A percentile compares a stretch with the other conserved stretches of the same genome.
Conservation (phyloP, 2,888 invertebrate genomes). For the Elysia crispata region DNA sequence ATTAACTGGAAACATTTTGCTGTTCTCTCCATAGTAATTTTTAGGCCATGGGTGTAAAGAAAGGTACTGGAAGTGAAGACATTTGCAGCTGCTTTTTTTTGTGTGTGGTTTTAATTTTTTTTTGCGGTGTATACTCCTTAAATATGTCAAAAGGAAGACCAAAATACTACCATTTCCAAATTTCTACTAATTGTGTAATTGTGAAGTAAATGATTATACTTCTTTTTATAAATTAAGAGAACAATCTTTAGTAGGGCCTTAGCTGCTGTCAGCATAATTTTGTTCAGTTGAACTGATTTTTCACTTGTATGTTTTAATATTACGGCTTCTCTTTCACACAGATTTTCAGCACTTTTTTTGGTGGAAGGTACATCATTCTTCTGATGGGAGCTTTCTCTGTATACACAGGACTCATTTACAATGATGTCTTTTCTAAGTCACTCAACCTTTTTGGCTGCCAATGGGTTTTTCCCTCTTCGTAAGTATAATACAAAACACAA, state of each 20-base stretch:
- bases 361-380: conserved; percentile 97
- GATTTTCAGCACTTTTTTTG: conserved; percentile 99
- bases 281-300: neutral
- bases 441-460: conserved; percentile 95
- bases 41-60: too few species aligned
- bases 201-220: neutral
- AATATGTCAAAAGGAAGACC: too few species aligned
- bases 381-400: conserved; percentile 98
- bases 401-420: conserved; percentile 98
- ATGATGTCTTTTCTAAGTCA: conserved; percentile 98
- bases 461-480: conserved; percentile 81
- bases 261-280: neutral
- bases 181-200: too few species aligned
- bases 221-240: neutral
- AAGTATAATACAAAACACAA: conserved; percentile 3
- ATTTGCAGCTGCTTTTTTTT: too few species aligned
- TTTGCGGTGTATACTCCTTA: too few species aligned
- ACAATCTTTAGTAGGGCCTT: neutral
- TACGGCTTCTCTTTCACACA: conserved; percentile 76
- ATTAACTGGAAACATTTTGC: too few species aligned
- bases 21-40: too few species aligned
- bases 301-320: neutral
- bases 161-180: too few species aligned
- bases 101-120: too few species aligned
- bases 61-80: too few species aligned